These are phyloP conservation scores for Campoplex nolae DNA, from an alignment of 2,888 invertebrate species.

Conservation along the genomic window DNA sequence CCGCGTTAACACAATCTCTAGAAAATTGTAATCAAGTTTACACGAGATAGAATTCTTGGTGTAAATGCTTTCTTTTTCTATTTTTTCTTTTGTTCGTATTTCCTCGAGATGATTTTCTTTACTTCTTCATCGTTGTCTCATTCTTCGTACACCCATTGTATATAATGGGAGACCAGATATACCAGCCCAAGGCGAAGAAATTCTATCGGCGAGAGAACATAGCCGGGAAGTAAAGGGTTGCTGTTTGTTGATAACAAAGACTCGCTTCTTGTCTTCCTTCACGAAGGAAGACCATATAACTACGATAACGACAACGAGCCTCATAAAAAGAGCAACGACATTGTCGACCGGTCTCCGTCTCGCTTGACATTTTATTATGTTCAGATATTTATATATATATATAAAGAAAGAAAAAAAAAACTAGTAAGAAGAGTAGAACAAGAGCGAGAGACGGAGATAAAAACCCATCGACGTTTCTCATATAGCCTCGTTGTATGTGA, in stretches of 20 bases:
- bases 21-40: constrained; percentile 14
- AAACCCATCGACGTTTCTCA: constrained; percentile 22
- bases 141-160: constrained; percentile 33
- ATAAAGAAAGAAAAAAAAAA: background rate
- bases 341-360: constrained; percentile 44
- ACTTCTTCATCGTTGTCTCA: constrained; percentile 15
- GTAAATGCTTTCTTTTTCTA: constrained; percentile 31
- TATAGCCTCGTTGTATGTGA: background rate
- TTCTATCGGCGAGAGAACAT: constrained; percentile 34
- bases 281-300: constrained; percentile 40
- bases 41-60: background rate
- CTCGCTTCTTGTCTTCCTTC: constrained; percentile 34
- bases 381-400: constrained; percentile 17
- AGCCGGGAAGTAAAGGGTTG: constrained; percentile 15
- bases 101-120: background rate
- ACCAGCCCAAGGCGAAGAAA: constrained; percentile 35
- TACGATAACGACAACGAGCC: constrained; percentile 31
- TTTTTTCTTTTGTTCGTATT: constrained; percentile 4
- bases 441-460: background rate
- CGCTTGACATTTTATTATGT: constrained; percentile 19
- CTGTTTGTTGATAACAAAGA: constrained; percentile 60
- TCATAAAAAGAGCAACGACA: constrained; percentile 53
- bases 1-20: constrained; percentile 14
- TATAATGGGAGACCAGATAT: constrained; percentile 28
- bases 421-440: background rate